A percentile compares a stretch with the other conserved stretches of the same genome.
Conservation (phyloP, 2,113 vertebrate species). For the Chrysemys picta region DNA sequence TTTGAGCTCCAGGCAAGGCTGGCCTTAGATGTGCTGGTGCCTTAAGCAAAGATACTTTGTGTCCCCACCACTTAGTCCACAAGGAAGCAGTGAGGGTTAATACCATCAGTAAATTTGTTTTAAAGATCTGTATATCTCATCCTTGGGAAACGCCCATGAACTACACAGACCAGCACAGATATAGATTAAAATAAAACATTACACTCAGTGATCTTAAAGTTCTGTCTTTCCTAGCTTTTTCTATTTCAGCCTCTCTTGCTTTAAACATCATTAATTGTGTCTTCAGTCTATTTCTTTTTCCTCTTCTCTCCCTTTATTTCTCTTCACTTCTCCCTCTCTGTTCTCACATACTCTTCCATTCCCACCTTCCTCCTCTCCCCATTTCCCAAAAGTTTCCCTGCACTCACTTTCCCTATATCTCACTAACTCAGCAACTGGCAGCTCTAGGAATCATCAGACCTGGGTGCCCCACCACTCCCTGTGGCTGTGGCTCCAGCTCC, state of each 20-base stretch:
- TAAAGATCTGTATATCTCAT: background rate
- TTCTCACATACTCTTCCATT: background rate
- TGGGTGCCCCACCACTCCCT: background rate
- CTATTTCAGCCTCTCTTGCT: background rate
- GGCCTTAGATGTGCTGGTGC: fast-evolving
- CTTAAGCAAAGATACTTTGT: background rate
- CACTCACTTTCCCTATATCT: background rate
- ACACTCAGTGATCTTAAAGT: background rate
- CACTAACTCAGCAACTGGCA: background rate
- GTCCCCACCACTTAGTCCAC: background rate
- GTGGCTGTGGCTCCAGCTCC: background rate
- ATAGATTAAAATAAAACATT: background rate
- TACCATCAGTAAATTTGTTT: background rate
- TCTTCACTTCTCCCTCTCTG: background rate
- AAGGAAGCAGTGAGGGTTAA: fast-evolving
- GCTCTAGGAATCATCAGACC: background rate
- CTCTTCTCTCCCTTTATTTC: background rate
- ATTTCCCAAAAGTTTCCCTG: background rate
- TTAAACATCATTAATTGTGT: background rate
- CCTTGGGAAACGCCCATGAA: background rate
- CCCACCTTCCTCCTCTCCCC: background rate
- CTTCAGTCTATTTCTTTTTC: background rate
- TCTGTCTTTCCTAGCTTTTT: background rate
- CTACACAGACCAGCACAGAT: background rate
- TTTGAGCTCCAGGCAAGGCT: background rate